A percentile compares a stretch with the other conserved stretches of the same genome.
Conservation (phyloP, 2,797 vertebrate species). For the Pseudotriccus pelzelni region DNA sequence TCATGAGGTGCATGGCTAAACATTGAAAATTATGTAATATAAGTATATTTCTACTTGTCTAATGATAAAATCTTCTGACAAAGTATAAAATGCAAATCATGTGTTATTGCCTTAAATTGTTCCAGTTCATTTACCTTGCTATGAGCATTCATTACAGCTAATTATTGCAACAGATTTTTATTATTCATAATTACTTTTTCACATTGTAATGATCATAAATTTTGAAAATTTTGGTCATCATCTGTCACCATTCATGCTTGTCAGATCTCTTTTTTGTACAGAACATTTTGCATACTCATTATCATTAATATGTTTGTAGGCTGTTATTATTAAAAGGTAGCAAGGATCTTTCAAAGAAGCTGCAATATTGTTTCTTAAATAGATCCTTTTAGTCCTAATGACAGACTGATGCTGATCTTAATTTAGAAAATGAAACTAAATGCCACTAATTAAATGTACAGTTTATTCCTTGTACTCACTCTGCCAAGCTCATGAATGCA, state of each 20-base stretch:
- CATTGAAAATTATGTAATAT: background rate
- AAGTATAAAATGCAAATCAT: slow-evolving; percentile 73
- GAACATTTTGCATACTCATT: slow-evolving; percentile 70
- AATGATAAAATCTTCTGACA: slow-evolving; percentile 74
- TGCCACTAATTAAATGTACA: slow-evolving; percentile 44
- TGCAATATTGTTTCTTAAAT: slow-evolving; percentile 41
- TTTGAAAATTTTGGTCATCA: slow-evolving; percentile 71
- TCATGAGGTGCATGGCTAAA: background rate
- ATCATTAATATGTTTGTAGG: slow-evolving; percentile 55
- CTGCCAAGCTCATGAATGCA: slow-evolving; percentile 30
- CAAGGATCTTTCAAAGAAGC: slow-evolving; percentile 47
- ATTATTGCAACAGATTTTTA: slow-evolving; percentile 79
- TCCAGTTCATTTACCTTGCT: slow-evolving; percentile 74
- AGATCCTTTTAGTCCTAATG: slow-evolving; percentile 41
- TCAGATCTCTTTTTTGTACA: slow-evolving; percentile 37
- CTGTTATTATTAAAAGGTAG: slow-evolving; percentile 64
- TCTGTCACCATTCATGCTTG: slow-evolving; percentile 70
- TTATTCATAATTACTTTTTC: slow-evolving; percentile 78
- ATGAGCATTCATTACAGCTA: slow-evolving; percentile 74
- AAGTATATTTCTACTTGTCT: slow-evolving; percentile 1
- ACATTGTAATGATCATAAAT: slow-evolving; percentile 76
- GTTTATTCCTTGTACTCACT: slow-evolving; percentile 23
- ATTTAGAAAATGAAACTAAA: slow-evolving; percentile 69
- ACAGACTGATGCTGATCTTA: slow-evolving; percentile 30
- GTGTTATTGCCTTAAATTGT: slow-evolving; percentile 72